Percentiles rank a stretch among this genome's conserved stretches.
phyloP scores from a whole-genome alignment of 1,140 invertebrate species.

The Bombus fervidus region DNA sequence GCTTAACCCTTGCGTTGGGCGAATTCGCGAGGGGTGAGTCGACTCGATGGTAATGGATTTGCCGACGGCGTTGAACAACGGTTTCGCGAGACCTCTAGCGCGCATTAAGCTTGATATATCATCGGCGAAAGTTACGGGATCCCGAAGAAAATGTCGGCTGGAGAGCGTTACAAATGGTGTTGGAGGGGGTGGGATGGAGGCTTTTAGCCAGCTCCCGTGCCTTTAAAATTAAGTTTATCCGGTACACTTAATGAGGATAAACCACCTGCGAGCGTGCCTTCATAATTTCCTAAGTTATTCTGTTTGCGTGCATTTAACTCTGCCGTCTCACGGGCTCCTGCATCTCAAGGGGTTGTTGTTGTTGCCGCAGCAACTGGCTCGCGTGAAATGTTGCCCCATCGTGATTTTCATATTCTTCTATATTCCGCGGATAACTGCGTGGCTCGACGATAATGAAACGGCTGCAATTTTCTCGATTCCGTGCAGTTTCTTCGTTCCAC shows the following conservation, averaged over 20 bases:
- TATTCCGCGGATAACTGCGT: background rate
- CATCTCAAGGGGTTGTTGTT: conserved; percentile 19
- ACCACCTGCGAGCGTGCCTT: conserved; percentile 80
- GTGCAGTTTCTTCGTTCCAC: too few relatives aligned
- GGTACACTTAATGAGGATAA: conserved; percentile 81
- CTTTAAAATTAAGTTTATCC: conserved; percentile 78
- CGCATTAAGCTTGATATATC: conserved; percentile 47
- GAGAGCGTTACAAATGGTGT: conserved; percentile 49
- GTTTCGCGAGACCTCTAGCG: background rate
- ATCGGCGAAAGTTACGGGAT: conserved; percentile 42
- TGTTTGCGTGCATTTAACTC: conserved; percentile 77
- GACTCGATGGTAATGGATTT: conserved; percentile 42
- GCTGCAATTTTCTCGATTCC: conserved; percentile 14
- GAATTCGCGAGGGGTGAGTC: conserved; percentile 9
- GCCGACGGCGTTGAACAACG: conserved; percentile 4
- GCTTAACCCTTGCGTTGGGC: background rate
- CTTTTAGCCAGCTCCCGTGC: conserved; percentile 60
- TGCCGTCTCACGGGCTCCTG: conserved; percentile 45
- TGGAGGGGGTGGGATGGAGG: background rate
- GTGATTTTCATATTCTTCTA: conserved; percentile 43
- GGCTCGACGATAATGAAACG: conserved; percentile 23
- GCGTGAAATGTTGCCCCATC: conserved; percentile 46
- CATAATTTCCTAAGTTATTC: conserved; percentile 82
- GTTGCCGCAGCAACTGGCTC: conserved; percentile 18
- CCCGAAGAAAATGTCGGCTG: conserved; percentile 39